Percentiles rank a stretch among this genome's conserved stretches.
Evolutionary conservation across 2,113 vertebrate species (phyloP).

Genomic region (Nematolebias whitei): DNA sequence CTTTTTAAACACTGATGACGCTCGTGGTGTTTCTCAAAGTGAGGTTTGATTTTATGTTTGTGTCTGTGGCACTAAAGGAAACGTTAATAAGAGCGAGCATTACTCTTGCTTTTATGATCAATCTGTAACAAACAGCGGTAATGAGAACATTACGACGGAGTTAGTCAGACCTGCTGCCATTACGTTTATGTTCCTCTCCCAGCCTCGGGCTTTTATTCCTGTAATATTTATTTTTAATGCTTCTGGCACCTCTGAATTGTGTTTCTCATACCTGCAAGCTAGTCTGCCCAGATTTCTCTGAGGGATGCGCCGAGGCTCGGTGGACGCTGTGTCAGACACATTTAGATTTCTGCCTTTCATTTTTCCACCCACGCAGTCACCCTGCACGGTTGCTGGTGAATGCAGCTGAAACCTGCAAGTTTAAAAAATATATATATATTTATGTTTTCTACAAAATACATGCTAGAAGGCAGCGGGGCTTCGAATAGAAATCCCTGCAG

Average conservation of each 20-base stretch:
- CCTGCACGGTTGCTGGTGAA: slow-evolving; percentile 70
- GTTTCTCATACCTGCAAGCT: slow-evolving; percentile 62
- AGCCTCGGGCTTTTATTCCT: slow-evolving; percentile 43
- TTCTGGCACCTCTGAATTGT: slow-evolving; percentile 48
- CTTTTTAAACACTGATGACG: slow-evolving; percentile 8
- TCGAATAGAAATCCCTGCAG: slow-evolving; percentile 47
- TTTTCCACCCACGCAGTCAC: slow-evolving; percentile 78
- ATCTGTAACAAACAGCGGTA: slow-evolving; percentile 22
- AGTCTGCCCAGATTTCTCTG: slow-evolving; percentile 64
- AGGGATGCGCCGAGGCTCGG: slow-evolving; percentile 63
- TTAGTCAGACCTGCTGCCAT: slow-evolving; percentile 33
- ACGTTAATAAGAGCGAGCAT: background rate
- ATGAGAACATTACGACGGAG: slow-evolving; percentile 26
- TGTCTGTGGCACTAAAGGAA: slow-evolving; percentile 1
- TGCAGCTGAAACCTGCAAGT: slow-evolving; percentile 74
- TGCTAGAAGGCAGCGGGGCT: slow-evolving; percentile 38
- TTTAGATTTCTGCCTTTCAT: slow-evolving; percentile 83
- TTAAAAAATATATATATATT: slow-evolving; percentile 14
- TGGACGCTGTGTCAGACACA: slow-evolving; percentile 77
- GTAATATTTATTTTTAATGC: slow-evolving; percentile 45
- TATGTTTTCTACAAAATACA: slow-evolving; percentile 54
- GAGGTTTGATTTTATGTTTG: background rate
- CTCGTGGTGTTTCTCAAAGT: slow-evolving; percentile 13
- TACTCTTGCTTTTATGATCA: slow-evolving; percentile 9
- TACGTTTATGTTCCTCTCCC: slow-evolving; percentile 30